Evolutionary conservation across 1,140 invertebrate genomes (phyloP).

Genomic region (Drosophila ambigua): DNA sequence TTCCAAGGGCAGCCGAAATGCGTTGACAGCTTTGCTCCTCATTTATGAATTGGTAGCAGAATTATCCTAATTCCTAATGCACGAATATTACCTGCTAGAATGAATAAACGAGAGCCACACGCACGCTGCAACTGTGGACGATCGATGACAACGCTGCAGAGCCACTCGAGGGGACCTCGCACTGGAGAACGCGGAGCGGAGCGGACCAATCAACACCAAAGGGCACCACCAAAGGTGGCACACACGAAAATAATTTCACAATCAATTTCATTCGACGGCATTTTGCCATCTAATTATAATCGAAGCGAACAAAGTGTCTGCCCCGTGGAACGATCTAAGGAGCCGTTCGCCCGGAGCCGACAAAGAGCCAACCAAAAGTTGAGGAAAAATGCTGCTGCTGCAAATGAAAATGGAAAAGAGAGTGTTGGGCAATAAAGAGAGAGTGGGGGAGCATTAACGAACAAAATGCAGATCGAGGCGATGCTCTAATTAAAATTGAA

Average conservation of each 20-base stretch:
- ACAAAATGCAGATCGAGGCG: constrained; percentile 53
- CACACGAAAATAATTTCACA: constrained; percentile 74
- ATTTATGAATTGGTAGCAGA: constrained; percentile 14
- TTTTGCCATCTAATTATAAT: constrained; percentile 82
- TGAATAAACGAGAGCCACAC: no score
- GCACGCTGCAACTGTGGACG: no score
- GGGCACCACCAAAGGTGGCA: constrained; percentile 59
- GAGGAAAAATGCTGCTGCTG: constrained; percentile 13
- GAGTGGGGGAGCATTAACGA: not conserved
- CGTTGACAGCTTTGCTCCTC: not conserved
- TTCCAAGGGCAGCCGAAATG: no score
- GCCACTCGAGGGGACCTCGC: constrained; percentile 38
- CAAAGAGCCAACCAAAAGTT: constrained; percentile 38
- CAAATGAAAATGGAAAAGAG: constrained; percentile 24
- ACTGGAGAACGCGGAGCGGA: not conserved
- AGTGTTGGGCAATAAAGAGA: no score
- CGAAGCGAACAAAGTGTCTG: constrained; percentile 15
- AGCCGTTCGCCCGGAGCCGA: constrained; percentile 31
- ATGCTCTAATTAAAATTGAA: constrained; percentile 80
- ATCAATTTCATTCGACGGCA: constrained; percentile 74
- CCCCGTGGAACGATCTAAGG: constrained; percentile 9
- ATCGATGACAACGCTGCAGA: constrained; percentile 8
- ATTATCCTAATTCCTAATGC: not conserved
- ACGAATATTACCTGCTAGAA: not conserved
- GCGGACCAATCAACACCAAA: constrained; percentile 61